Evolutionary conservation across 2,797 vertebrate species (phyloP), one percentile per base, ranked within the genome.

Genomic region (Neoniphon sammara): DNA sequence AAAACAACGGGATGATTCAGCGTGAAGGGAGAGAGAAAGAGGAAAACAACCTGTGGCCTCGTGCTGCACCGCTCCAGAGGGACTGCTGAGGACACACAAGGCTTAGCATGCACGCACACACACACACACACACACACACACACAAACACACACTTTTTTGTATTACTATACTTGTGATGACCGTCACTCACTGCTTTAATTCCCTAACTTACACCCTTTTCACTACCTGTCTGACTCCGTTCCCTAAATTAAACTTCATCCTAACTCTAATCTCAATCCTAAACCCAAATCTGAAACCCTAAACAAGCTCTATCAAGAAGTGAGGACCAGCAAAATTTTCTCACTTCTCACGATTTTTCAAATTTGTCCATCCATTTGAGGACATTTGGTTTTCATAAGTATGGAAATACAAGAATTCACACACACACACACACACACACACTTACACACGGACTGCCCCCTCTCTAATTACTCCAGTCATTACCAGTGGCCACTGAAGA

Each of bases 21-120:
- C 68, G 80, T 90, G 91, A 91, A 85, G 84, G 57, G 68, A 79
- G 79, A 82, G 67, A 77, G 77, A 73, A 64, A 73, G 73, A 77
- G 83, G 77, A 88, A 91, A 91, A 91, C 91, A 90, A 93, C 89
- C 88, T 88, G 87, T 91, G 85, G 89, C 86, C 83, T 85, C n/a
- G 34, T 85, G 80, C 71, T 50, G 56, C 84, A 25, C 75, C 10
- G 66, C 78, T 90, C 85, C 54, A 47, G 66, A 66, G 88, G 73
- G 85, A 89, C 85, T 25, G 4, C 66, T 6, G 76, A 77, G 75
- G 83, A 80, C 77, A 23, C 80, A 53, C 20, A 70, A 50, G 66
- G 68, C 66, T 79, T 6, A 50, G 64, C 58, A 17, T 1, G 9
- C 11, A 7, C 69, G 47, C 67, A 36, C 17, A 30, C 49, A 17